Evolutionary conservation across 2,797 vertebrate species (phyloP), one percentile per base, ranked within the genome.

Genomic region (Numenius phaeopus): DNA sequence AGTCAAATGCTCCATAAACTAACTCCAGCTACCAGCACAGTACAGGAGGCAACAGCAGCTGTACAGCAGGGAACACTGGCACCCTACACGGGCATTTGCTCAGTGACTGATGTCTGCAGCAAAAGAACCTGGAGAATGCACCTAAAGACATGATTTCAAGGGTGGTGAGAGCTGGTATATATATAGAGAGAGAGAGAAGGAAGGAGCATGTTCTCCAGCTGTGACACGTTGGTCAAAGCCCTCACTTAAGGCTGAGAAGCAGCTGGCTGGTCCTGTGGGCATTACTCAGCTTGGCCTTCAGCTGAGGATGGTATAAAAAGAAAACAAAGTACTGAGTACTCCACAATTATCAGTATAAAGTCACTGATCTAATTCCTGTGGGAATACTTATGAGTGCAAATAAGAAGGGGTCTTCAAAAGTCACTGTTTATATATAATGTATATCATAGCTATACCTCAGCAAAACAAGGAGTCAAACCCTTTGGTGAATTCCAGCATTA

Each of bases 401-500:
- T 81, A 59, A 40, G 26, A 29, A 19, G n/a, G 13, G 3, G 9
- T 40, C 15, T 64, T 81, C 54, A 23, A 7, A 65, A 75, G 32
- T 46, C n/a, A 14, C 57, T 9, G 42, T 69, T 86, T 67, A 5
- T 83, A 39, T 71, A 2, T 55, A 40, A 70, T 4, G 23, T 40
- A 19, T 14, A 67, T 79, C 57, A 46, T 4, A 76, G 67, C 58
- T 66, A 58, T 70, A 62, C 39, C 81, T 89, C 71, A 44, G 84
- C 79, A 58, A 65, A 82, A 72, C 13, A 84, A 88, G 81, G 67
- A 83, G 84, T 1, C 32, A 18, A 87, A 47, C 34, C 75, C 75
- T 77, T 77, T 16, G 30, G 87, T 95, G 94, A 91, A 61, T 91
- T 86, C 83, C 83, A 93, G 91, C 90, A 58, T 89, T 94, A 94